phyloP scores from a whole-genome alignment of 2,113 vertebrate genomes.

The Ammodramus savannarum region DNA sequence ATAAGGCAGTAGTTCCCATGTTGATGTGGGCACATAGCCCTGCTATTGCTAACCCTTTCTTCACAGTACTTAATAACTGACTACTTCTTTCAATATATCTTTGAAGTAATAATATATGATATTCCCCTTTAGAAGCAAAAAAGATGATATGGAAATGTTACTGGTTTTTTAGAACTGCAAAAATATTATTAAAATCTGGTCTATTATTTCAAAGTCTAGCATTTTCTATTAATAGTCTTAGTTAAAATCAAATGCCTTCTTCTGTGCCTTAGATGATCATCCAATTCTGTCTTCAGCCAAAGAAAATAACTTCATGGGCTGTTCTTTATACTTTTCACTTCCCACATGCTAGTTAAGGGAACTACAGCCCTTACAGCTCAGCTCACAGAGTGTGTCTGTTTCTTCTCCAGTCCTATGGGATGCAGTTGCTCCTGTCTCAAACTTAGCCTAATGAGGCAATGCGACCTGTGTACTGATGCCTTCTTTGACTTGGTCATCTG shows the following conservation, averaged over 20 bases:
- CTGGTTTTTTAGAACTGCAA: not conserved
- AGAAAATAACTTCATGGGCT: not conserved
- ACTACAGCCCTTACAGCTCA: not conserved
- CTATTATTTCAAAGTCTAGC: not conserved
- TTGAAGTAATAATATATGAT: not conserved
- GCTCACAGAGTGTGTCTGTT: not conserved
- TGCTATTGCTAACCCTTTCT: not conserved
- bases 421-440: not conserved
- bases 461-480: not conserved
- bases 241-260: not conserved
- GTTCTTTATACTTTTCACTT: not conserved
- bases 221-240: not conserved
- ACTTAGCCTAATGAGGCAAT: not conserved
- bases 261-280: not conserved
- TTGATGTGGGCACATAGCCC: not conserved
- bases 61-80: not conserved
- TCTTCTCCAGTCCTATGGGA: not conserved
- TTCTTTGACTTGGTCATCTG: not conserved
- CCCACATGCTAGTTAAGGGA: not conserved
- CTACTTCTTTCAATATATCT: not conserved
- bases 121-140: not conserved
- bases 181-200: not conserved
- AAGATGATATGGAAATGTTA: not conserved
- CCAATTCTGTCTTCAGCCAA: not conserved
- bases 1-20: not conserved